Percentiles rank a stretch among this genome's conserved stretches.
Conservation (phyloP, 2,888 invertebrate genomes). For the Branchellion lobata region DNA sequence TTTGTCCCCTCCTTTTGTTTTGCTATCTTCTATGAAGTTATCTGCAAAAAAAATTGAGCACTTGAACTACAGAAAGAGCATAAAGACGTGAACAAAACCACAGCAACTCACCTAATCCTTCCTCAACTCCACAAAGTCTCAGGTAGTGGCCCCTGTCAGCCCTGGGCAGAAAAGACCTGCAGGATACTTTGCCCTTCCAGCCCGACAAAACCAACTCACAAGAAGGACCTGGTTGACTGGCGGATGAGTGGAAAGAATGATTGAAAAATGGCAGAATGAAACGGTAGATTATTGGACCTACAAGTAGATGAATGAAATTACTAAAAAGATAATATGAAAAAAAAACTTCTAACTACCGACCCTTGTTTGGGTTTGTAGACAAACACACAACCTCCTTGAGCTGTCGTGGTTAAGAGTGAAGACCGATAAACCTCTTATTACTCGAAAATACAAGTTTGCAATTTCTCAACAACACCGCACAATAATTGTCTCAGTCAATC, state of each 20-base stretch:
- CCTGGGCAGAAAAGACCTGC: slow-evolving; percentile 82
- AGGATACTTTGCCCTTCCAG: slow-evolving; percentile 84
- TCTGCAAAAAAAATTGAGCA: no score
- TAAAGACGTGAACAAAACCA: no score
- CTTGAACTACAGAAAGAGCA: no score
- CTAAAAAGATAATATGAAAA: background rate
- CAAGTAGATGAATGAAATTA: background rate
- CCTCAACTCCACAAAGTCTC: slow-evolving; percentile 78
- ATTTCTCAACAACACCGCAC: no score
- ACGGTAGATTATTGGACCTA: background rate
- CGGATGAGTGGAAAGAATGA: no score
- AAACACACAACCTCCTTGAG: slow-evolving; percentile 49
- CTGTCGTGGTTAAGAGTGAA: no score
- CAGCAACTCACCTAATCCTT: background rate
- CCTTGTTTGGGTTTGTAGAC: slow-evolving; percentile 45
- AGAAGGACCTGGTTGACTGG: slow-evolving; percentile 59
- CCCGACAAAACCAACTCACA: slow-evolving; percentile 66
- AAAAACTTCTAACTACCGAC: slow-evolving; percentile 26
- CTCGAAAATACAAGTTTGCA: no score
- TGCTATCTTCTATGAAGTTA: no score
- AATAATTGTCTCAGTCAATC: no score
- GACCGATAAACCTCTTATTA: no score
- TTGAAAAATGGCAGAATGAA: background rate
- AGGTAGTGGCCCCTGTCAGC: slow-evolving; percentile 84
- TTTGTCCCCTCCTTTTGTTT: no score